Base-by-base conservation (phyloP, 1,140 invertebrate species). In the Meteorus sp. region DNA sequence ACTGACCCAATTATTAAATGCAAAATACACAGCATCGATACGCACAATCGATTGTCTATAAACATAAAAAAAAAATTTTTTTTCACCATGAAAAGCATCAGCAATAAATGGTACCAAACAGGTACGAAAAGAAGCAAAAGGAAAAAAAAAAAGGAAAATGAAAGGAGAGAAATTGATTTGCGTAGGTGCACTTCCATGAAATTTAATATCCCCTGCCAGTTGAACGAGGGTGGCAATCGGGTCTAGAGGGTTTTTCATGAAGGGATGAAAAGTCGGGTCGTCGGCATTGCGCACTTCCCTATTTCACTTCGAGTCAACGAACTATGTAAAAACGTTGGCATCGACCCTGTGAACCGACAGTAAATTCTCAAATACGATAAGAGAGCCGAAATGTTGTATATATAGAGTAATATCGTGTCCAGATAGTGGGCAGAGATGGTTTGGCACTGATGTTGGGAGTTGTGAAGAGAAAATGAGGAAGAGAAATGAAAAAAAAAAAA, bases 261-360 rank as follows among this genome's bases (percentile, higher is more conserved):
- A 29, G 41, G 19, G n/a, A 11, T 5, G 4, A 23, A 15, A 25
- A 20, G 9, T 35, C 11, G 54, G 43, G 55, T 45, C 31, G 54
- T 44, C 54, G 31, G 11, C 57, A 43, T 20, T 7, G 35, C 48
- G 31, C n/a, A n/a, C n/a, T n/a, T 45, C 43, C 53, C 35, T 20
- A 22, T 47, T 47, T 58, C 50, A 61, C 27, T 47, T 5, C 39
- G 53, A 72, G 66, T 70, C 67, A 70, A 73, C 69, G 69, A 68
- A 68, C 62, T 66, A 61, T 61, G 59, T 62, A 64, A 70, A 70
- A 69, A 71, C 69, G 19, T 74, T 74, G 69, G 71, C 70, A 69
- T 61, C 55, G 56, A 58, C 29, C 61, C 37, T 37, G 41, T 22
- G 50, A 51, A 50, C 51, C 62, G 53, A 63, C 56, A 51, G 62